These are phyloP conservation scores for Physella acuta DNA, from an alignment of 1,140 invertebrate genomes.

Conservation along the genomic window DNA sequence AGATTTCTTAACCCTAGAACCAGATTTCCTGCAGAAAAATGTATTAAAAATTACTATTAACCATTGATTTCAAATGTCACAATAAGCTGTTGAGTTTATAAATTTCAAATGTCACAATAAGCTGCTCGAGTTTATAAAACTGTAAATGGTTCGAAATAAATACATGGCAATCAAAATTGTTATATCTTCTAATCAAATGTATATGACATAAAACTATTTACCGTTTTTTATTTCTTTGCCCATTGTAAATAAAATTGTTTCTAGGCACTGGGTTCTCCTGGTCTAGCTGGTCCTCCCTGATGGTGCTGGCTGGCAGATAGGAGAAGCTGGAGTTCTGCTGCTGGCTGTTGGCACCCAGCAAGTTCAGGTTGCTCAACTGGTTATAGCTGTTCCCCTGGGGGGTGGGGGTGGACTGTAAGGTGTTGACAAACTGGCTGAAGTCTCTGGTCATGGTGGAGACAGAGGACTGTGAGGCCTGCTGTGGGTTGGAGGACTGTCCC, in stretches of 20 bases:
- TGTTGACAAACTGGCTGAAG: conserved; percentile 21
- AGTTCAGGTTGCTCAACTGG: conserved; percentile 3
- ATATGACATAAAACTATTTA: too few species aligned
- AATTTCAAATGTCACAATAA: too few species aligned
- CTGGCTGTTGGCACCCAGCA: background rate
- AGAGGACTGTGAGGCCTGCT: background rate
- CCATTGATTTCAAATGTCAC: too few species aligned
- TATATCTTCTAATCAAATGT: too few species aligned
- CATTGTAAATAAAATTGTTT: background rate
- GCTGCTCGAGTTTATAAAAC: too few species aligned
- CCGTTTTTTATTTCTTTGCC: background rate
- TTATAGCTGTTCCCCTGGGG: background rate
- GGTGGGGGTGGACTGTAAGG: background rate
- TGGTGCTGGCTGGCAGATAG: background rate
- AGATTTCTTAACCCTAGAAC: conserved; percentile 8
- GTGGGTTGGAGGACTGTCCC: background rate
- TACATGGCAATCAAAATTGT: too few species aligned
- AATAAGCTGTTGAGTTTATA: too few species aligned
- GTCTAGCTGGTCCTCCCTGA: background rate
- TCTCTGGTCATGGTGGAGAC: conserved; percentile 12
- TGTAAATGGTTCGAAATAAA: too few species aligned
- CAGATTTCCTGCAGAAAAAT: conserved; percentile 7
- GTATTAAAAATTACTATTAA: too few species aligned
- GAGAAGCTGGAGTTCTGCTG: background rate
- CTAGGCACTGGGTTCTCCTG: background rate